Conservation (phyloP, 2,113 vertebrate genomes). For the Pontoporia blainvillei region DNA sequence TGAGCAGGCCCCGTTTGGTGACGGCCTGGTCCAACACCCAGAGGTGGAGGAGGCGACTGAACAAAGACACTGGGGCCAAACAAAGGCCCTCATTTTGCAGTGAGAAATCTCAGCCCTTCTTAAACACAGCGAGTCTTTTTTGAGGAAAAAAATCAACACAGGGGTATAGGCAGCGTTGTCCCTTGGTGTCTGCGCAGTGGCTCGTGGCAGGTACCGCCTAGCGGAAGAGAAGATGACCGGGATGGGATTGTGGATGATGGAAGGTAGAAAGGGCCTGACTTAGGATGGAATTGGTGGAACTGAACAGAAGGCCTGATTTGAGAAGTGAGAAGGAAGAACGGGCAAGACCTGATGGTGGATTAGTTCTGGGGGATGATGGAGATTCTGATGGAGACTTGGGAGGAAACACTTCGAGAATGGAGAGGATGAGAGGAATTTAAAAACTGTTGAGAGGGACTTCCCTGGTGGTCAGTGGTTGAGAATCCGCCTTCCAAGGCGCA, state of each 20-base stretch:
- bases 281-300: fast-evolving
- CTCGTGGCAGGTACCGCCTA: fast-evolving
- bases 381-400: neutral
- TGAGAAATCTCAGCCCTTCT: neutral
- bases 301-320: neutral
- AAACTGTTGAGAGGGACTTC: neutral
- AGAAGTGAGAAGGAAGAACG: neutral
- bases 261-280: neutral
- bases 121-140: neutral
- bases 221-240: neutral
- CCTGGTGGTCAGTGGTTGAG: no score
- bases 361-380: neutral
- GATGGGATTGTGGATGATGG: neutral
- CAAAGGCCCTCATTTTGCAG: neutral
- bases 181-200: neutral
- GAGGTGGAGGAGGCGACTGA: neutral
- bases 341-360: fast-evolving
- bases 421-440: neutral
- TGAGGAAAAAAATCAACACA: neutral
- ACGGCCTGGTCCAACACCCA: neutral
- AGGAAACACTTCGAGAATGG: neutral
- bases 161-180: neutral
- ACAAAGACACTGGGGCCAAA: neutral
- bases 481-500: no score
- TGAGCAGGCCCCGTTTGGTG: neutral